Evolutionary conservation across 2,113 vertebrate genomes (phyloP).

Genomic region (Chloroceryle aenea): DNA sequence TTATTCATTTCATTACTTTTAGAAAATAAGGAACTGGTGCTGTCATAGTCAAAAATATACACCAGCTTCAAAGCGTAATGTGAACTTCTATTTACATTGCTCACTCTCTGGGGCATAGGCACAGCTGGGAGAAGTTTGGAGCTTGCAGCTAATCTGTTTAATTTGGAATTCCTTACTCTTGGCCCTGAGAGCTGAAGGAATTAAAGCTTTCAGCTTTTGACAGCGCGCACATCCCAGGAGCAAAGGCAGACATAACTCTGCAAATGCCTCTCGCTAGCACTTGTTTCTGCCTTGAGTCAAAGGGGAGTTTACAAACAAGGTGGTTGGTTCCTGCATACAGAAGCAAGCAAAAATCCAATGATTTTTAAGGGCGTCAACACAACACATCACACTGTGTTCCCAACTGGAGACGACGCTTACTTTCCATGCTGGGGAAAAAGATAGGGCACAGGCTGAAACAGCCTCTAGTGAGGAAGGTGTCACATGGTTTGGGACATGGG

Average conservation of each 20-base stretch:
- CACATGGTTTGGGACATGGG: background rate
- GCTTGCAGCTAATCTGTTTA: conserved; percentile 28
- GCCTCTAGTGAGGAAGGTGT: background rate
- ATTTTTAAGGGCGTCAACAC: background rate
- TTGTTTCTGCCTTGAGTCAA: background rate
- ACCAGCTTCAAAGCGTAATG: background rate
- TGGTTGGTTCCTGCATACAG: fast-evolving
- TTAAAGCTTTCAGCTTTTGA: background rate
- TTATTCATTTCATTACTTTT: background rate
- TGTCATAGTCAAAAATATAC: conserved; percentile 7
- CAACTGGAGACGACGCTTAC: fast-evolving
- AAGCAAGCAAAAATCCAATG: fast-evolving
- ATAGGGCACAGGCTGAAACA: fast-evolving
- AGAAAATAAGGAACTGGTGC: background rate
- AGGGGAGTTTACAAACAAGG: background rate
- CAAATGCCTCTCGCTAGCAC: fast-evolving
- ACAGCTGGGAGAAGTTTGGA: conserved; percentile 13
- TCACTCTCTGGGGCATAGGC: background rate
- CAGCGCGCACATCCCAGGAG: background rate
- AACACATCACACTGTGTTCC: background rate
- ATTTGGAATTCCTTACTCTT: conserved; percentile 38
- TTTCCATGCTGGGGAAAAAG: background rate
- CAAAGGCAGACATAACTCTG: background rate
- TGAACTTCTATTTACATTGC: background rate
- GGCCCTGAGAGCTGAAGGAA: background rate